Evolutionary conservation across 1,140 invertebrate genomes (phyloP).

Genomic region (Globodera rostochiensis): DNA sequence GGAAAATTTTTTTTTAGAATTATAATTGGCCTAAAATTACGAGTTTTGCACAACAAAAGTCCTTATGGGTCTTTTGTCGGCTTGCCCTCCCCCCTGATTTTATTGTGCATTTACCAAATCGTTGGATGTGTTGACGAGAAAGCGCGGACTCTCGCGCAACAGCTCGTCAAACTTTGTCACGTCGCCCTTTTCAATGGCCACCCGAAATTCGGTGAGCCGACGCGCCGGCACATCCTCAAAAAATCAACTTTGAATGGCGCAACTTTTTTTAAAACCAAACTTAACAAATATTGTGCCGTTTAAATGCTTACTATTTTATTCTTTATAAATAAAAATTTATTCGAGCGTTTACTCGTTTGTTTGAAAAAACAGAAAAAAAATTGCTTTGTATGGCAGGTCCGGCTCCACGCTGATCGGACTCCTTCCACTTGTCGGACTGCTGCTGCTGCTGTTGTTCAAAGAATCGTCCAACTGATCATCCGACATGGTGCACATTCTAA

Average conservation of each 20-base stretch:
- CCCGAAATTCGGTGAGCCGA: slow-evolving; percentile 17
- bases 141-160: slow-evolving; percentile 16
- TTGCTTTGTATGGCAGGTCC: slow-evolving; percentile 24
- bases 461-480: neutral
- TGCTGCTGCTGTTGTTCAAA: neutral
- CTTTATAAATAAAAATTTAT: no score
- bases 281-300: no score
- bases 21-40: no score
- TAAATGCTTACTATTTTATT: no score
- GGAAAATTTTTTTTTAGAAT: no score
- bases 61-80: no score
- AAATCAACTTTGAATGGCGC: no score
- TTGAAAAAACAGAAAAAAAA: no score
- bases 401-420: slow-evolving; percentile 11
- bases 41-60: no score
- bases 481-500: neutral
- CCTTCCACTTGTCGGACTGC: neutral
- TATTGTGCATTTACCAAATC: slow-evolving; percentile 22
- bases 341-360: no score
- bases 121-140: slow-evolving; percentile 30
- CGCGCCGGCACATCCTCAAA: slow-evolving; percentile 4
- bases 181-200: slow-evolving; percentile 19
- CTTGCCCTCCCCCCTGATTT: no score
- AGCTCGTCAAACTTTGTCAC: slow-evolving; percentile 12
- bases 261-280: no score